These are phyloP conservation scores for Acleris literana DNA, from an alignment of 2,888 invertebrate genomes.

Conservation along the genomic window DNA sequence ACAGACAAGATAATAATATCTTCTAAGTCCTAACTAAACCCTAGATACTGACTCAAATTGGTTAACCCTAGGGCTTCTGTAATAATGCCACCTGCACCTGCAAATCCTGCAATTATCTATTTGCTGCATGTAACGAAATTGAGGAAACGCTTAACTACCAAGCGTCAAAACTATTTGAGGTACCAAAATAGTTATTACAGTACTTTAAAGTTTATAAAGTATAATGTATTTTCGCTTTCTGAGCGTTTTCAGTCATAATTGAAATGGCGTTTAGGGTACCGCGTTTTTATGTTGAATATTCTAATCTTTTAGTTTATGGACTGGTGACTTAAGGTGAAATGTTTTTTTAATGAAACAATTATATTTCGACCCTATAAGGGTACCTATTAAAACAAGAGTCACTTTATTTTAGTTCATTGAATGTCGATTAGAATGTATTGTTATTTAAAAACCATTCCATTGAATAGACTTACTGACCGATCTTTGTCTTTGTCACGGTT, in stretches of 20 bases:
- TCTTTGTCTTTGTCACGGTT: no score
- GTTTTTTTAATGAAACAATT: no score
- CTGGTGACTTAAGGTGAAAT: no score
- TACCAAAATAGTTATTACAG: neutral
- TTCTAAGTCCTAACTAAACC: neutral
- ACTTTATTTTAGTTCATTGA: no score
- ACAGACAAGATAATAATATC: neutral
- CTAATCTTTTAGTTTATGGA: no score
- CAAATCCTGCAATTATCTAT: no score
- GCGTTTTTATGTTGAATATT: neutral
- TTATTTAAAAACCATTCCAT: no score
- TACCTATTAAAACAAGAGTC: no score
- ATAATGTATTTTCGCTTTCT: constrained; percentile 5
- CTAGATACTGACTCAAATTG: neutral
- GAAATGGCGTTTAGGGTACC: constrained; percentile 1
- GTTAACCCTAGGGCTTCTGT: constrained; percentile 8
- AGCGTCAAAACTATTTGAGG: neutral
- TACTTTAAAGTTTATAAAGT: neutral
- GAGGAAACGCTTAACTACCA: constrained; percentile 5
- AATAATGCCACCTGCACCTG: constrained; percentile 9
- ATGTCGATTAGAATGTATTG: no score
- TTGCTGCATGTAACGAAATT: constrained; percentile 20
- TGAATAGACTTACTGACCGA: no score
- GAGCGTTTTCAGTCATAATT: constrained; percentile 5
- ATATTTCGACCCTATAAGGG: no score